Base-by-base conservation (phyloP, 2,888 invertebrate genomes). In the Pristionchus arcanus region DNA sequence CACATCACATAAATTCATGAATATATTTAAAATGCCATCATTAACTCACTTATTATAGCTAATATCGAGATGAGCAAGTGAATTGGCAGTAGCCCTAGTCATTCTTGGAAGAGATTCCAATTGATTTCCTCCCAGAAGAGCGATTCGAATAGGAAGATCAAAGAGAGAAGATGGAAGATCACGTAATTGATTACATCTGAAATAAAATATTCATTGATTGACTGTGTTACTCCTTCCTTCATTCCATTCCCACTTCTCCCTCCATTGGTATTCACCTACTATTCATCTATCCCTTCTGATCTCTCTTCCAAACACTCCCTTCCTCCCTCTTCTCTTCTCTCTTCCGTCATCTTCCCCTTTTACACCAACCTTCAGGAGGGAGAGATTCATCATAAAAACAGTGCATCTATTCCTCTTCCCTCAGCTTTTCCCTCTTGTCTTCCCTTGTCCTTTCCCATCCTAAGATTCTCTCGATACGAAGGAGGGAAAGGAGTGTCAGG, bases 151-250 rank as follows among this genome's bases (percentile, higher is more conserved):
- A 7, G 77, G 88, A 15, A 88, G 77, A 37, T 88, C 88, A 34
- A 74, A 88, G 34, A 88, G 77, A 25, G 88, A 74, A 59, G 77
- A n/a, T 7, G 74, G 88, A 9, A 88, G 77, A 63, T 88, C 88
- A 42, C 87, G 87, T n/a, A 87, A 49, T 42, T 87, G 87, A 68
- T 87, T 87, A 28, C 87, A 68, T 42, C 87, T 87, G 49, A n/a
- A 87, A 19, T 15, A 13, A 19, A 34, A 34, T 42, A 28, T 49
- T n/a, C 49, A 42, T 49, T 28, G 13, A 83, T 83, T 77, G 42
- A 77, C 7, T 37, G 37, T 34, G 4, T 42, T 11, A 49, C 19
- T n/a, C 25, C 49, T 15, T n/a, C n/a, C 28, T 83, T 49, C n/a
- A 21, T 16, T 83, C 53, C 16, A 83, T 49, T 81, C 85, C 53